phyloP scores from a whole-genome alignment of 2,888 invertebrate species.

The Linnaemya vulpina region DNA sequence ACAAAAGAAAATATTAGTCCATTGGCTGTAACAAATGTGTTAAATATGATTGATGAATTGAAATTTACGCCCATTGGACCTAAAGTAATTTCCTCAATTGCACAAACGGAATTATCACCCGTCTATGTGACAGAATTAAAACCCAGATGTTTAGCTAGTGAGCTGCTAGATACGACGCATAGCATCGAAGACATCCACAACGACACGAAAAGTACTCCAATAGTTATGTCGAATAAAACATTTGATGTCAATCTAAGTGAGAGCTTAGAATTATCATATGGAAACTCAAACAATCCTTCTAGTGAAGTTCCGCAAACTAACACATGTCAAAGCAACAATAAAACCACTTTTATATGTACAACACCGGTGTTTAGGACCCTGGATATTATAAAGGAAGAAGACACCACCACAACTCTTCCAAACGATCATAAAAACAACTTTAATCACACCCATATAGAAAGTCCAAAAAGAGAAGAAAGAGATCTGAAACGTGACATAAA shows the following conservation, averaged over 20 bases:
- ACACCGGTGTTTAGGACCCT: constrained; percentile 76
- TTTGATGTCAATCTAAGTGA: constrained; percentile 77
- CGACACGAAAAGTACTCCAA: constrained; percentile 58
- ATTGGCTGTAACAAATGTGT: constrained; percentile 80
- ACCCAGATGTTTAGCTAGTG: constrained; percentile 77
- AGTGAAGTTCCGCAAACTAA: constrained; percentile 49
- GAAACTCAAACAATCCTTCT: constrained; percentile 74
- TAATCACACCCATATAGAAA: constrained; percentile 43
- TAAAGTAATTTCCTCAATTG: constrained; percentile 19
- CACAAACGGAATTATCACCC: constrained; percentile 1
- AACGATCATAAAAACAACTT: not conserved
- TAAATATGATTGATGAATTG: constrained; percentile 80
- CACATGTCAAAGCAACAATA: constrained; percentile 74
- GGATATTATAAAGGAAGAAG: constrained; percentile 80
- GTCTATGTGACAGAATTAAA: constrained; percentile 72
- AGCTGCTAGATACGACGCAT: constrained; percentile 42
- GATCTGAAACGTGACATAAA: constrained; percentile 80
- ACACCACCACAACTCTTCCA: constrained; percentile 50
- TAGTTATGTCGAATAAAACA: constrained; percentile 78
- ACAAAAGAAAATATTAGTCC: constrained; percentile 84
- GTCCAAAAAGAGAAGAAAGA: constrained; percentile 54
- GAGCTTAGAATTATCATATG: constrained; percentile 74
- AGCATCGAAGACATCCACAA: constrained; percentile 57
- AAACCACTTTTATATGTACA: constrained; percentile 77
- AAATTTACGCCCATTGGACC: constrained; percentile 80